Percentiles rank a stretch among this genome's conserved stretches.
These are phyloP conservation scores for Drosophila azteca DNA, from an alignment of 1,140 invertebrate genomes.

Conservation along the genomic window DNA sequence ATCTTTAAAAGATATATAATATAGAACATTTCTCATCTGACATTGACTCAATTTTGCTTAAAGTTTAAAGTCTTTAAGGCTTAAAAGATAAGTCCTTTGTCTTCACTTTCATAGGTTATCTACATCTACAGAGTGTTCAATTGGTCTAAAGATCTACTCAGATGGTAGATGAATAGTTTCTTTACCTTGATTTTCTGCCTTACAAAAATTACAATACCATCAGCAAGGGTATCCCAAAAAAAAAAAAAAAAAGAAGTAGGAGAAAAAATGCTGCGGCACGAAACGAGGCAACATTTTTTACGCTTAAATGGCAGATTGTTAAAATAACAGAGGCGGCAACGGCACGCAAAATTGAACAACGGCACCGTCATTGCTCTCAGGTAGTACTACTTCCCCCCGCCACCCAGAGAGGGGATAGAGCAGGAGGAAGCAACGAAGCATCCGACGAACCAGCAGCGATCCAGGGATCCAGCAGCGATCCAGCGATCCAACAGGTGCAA, in stretches of 20 bases:
- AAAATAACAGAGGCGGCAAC: slow-evolving; percentile 82
- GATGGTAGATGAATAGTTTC: no score
- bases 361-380: slow-evolving; percentile 63
- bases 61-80: no score
- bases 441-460: slow-evolving; percentile 5
- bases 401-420: background rate
- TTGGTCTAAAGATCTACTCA: no score
- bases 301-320: slow-evolving; percentile 82
- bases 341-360: slow-evolving; percentile 82
- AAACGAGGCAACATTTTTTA: slow-evolving; percentile 82
- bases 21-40: no score
- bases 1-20: no score
- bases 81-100: no score
- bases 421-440: slow-evolving; percentile 24
- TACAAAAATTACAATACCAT: no score
- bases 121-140: no score
- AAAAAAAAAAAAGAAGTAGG: slow-evolving; percentile 5
- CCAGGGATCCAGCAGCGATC: slow-evolving; percentile 13
- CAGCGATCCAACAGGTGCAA: slow-evolving; percentile 67
- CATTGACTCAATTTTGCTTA: no score
- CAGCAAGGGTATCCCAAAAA: no score
- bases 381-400: background rate
- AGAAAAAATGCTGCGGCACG: slow-evolving; percentile 77
- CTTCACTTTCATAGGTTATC: no score
- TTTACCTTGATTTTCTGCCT: no score